Evolutionary conservation across 2,797 vertebrate species (phyloP).

Genomic region (Mormyrus hasselquistii): DNA sequence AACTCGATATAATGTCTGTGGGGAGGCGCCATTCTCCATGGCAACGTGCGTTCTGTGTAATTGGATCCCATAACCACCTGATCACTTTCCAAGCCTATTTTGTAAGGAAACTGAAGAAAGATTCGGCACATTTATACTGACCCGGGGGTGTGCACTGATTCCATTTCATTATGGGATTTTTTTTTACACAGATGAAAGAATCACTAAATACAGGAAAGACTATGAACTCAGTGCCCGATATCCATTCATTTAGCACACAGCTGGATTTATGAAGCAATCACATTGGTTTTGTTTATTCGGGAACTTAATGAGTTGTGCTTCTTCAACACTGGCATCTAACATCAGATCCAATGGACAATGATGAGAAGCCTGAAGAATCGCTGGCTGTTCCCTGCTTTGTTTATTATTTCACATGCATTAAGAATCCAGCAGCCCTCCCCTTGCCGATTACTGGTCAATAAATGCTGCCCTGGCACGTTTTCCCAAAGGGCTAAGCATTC

Average conservation of each 20-base stretch:
- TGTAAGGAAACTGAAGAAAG: neutral
- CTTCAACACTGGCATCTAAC: neutral
- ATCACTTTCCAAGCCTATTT: neutral
- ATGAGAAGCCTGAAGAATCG: neutral
- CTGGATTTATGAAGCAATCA: slow-evolving; percentile 1
- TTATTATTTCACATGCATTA: neutral
- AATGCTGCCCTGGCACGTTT: neutral
- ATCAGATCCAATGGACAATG: neutral
- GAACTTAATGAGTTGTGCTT: neutral
- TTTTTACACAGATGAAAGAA: neutral
- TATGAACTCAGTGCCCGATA: neutral
- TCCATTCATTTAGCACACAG: neutral
- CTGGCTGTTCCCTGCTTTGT: neutral
- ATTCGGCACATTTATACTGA: neutral
- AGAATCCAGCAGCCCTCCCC: neutral
- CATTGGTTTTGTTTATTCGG: neutral
- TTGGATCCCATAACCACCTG: neutral
- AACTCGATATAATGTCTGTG: neutral
- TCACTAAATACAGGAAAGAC: neutral
- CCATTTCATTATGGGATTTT: neutral
- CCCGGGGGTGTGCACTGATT: neutral
- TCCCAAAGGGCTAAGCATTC: neutral
- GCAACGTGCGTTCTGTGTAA: neutral
- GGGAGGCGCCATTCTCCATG: neutral
- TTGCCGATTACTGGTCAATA: neutral